Conservation (phyloP, 2,888 invertebrate genomes). For the Apomyelois bistriatella region DNA sequence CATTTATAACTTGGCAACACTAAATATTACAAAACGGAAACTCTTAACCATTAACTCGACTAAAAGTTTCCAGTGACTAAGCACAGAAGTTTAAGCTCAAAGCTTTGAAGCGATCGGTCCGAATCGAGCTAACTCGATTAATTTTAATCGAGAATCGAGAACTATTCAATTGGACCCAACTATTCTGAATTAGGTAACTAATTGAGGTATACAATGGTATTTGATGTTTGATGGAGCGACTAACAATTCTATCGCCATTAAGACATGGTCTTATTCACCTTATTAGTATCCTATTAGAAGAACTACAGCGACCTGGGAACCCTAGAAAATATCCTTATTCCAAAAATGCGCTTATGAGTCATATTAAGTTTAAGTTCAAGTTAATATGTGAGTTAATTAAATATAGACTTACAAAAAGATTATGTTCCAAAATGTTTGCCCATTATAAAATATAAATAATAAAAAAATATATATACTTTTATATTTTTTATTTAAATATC, state of each 20-base stretch:
- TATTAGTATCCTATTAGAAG: neutral
- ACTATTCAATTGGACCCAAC: constrained; percentile 2
- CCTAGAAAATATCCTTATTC: no score
- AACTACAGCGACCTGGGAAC: no score
- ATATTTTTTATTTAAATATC: no score
- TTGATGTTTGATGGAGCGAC: neutral
- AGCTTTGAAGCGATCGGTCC: constrained; percentile 8
- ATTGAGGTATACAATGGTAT: neutral
- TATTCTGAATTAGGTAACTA: neutral
- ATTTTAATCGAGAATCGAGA: constrained; percentile 13
- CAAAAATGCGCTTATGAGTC: no score
- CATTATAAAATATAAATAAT: no score
- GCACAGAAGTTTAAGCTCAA: constrained; percentile 7
- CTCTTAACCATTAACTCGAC: neutral
- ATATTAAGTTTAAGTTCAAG: no score
- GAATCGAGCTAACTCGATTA: constrained; percentile 14
- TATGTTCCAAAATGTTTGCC: no score
- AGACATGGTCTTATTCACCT: neutral
- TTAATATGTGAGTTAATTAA: no score
- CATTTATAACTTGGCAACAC: neutral
- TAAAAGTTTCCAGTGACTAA: constrained; percentile 10
- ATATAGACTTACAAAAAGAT: no score
- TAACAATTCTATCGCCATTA: neutral
- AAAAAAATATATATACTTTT: no score
- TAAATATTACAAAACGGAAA: neutral